Evolutionary conservation across 2,113 vertebrate species (phyloP), one percentile per base, ranked within the genome.

Genomic region (Acanthisitta chloris): DNA sequence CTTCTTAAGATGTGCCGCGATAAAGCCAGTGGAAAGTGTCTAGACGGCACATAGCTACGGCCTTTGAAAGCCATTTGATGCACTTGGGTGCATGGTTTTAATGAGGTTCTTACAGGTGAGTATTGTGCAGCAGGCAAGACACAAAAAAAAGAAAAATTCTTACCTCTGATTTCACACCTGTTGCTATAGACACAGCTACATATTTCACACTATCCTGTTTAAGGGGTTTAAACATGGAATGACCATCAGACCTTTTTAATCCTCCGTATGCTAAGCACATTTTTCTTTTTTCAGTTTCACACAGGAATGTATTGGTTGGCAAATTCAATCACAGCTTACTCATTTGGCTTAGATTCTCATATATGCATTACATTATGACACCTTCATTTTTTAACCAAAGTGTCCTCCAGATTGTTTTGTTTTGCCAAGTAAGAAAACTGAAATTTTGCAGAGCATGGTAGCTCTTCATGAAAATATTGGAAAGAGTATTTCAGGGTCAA

Each of bases 111-210:
- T 23, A n/a, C 2, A 5, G 12, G 25, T 10, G 46, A 55, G 19
- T 15, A 67, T 24, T 40, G 55, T 71, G 61, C 46, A 73, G 74
- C 74, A 83, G 31, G 52, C 38, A 81, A 81, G 40, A 86, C 54
- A 69, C 48, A 43, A 93, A 88, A 69, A n/a, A 73, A 19, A 71
- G 58, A 92, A 80, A 90, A 95, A 73, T 55, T 23, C 66, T 89
- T 81, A 89, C 74, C 74, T 95, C 94, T 81, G 34, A 81, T 94
- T 88, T 88, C 72, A 73, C 72, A 93, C 79, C 34, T 90, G 78
- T 89, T 72, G 49, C 88, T 92, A 76, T 52, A 94, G 80, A 55
- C 55, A 81, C n/a, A 0, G 0, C 64, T 48, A 70, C 1, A 1
- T 33, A 7, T 45, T 91, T 93, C 12, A 4, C 43, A 24, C 23